Evolutionary conservation across 2,113 vertebrate species (phyloP).

Genomic region (Sinosuthora webbiana): DNA sequence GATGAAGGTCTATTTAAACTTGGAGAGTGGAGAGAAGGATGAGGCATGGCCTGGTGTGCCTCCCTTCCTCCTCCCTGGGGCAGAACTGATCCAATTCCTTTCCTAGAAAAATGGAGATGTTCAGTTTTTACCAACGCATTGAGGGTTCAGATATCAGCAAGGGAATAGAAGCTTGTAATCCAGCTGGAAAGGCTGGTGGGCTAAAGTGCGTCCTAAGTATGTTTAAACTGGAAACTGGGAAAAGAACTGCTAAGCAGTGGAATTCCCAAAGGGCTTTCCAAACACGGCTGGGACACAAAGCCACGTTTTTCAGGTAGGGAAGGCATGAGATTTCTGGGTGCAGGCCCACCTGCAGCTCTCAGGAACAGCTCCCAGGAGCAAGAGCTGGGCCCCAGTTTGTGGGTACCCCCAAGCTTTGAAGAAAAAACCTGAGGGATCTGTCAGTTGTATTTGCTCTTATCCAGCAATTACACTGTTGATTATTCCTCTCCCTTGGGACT

Average conservation of each 20-base stretch:
- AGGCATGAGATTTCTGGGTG: not conserved
- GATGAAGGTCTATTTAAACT: not conserved
- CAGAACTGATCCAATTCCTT: not conserved
- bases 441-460: not conserved
- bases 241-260: not conserved
- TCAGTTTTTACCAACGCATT: not conserved
- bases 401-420: not conserved
- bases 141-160: not conserved
- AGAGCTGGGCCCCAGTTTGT: accelerated
- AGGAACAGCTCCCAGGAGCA: accelerated
- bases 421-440: not conserved
- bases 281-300: not conserved
- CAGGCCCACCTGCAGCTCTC: not conserved
- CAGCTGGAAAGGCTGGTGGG: not conserved
- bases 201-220: not conserved
- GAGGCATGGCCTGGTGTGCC: not conserved
- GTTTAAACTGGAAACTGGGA: not conserved
- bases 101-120: not conserved
- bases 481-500: not conserved
- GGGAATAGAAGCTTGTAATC: not conserved
- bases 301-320: not conserved
- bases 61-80: not conserved
- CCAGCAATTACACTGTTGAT: not conserved
- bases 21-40: not conserved
- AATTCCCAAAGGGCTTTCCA: not conserved